Percentiles rank a stretch among this genome's conserved stretches.
phyloP scores from a whole-genome alignment of 2,888 invertebrate genomes.

The Pristionchus exspectatus region DNA sequence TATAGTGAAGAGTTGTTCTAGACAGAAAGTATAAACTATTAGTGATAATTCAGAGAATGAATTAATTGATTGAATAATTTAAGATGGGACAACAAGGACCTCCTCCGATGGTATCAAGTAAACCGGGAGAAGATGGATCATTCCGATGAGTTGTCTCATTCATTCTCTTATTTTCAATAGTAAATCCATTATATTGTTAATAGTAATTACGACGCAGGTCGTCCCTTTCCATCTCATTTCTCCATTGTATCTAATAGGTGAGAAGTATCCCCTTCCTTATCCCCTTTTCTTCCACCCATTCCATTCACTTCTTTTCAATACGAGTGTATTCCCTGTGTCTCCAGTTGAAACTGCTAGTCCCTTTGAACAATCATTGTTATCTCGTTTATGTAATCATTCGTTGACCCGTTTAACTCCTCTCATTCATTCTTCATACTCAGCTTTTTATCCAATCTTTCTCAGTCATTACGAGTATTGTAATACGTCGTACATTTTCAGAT shows the following conservation, averaged over 20 bases:
- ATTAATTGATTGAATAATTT: slow-evolving; percentile 26
- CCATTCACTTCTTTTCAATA: neutral
- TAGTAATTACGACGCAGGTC: slow-evolving; percentile 48
- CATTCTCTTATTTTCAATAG: neutral
- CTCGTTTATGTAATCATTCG: slow-evolving; percentile 34
- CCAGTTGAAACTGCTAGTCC: slow-evolving; percentile 17
- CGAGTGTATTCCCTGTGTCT: slow-evolving; percentile 25
- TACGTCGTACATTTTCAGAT: slow-evolving; percentile 20
- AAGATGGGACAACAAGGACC: slow-evolving; percentile 19
- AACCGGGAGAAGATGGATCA: slow-evolving; percentile 30
- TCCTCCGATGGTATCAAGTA: slow-evolving; percentile 35
- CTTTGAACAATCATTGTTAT: slow-evolving; percentile 16
- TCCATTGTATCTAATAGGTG: slow-evolving; percentile 35
- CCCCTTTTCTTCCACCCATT: neutral
- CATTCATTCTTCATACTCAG: slow-evolving; percentile 22
- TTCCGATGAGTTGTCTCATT: slow-evolving; percentile 21
- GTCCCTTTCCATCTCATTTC: slow-evolving; percentile 21
- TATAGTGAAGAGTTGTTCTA: no score
- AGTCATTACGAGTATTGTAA: slow-evolving; percentile 21
- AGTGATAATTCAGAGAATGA: neutral
- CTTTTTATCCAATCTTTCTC: slow-evolving; percentile 37
- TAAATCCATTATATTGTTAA: slow-evolving; percentile 7
- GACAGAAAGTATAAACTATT: neutral
- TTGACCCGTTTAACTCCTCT: slow-evolving; percentile 22
- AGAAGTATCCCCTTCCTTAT: neutral